Base-by-base conservation (phyloP, 2,888 invertebrate species). In the Halictus quadricinctus region DNA sequence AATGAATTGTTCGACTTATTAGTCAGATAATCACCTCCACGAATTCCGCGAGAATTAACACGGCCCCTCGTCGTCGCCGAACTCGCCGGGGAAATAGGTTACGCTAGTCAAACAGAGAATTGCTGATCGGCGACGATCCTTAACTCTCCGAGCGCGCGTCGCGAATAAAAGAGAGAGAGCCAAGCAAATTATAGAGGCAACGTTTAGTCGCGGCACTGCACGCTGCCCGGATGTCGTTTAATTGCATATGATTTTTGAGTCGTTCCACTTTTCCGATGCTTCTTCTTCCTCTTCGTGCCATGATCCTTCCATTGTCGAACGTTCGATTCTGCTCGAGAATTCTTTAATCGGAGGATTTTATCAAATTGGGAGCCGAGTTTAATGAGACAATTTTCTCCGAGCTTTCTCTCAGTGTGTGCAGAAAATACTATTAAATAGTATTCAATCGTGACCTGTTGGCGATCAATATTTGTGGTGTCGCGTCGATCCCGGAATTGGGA, bases 51-150 rank as follows among this genome's bases (percentile, higher is more conserved):
- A 25, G 64, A 25, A 2, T 64, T 64, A 64, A 64, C 64, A 25
- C 25, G 64, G 10, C 29, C 15, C 64, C 15, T 64, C 15, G 64
- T 29, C 7, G 60, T 6, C 60, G 60, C 58, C 74, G 76, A 76
- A 80, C 78, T 48, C 83, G 41, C 81, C 46, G 50, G 77, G 83
- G 87, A 89, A 89, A 83, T 85, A 79, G 86, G 87, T 89, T 88
- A 81, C 81, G 87, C 77, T 79, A 87, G 86, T 90, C 88, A 87
- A 87, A 90, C 84, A 76, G 83, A 78, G 87, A 90, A 88, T 88
- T 80, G 86, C 84, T 86, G 84, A 89, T 90, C 86, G 84, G 66
- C 72, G 76, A 72, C 54, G 81, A 60, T 86, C 81, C 77, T 84
- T 84, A 88, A 76, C 75, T 76, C 36, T 12, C 76, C 18, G 36